A percentile compares a stretch with the other conserved stretches of the same genome.
Conservation (phyloP, 2,113 vertebrate genomes). For the Pelmatolapia mariae region DNA sequence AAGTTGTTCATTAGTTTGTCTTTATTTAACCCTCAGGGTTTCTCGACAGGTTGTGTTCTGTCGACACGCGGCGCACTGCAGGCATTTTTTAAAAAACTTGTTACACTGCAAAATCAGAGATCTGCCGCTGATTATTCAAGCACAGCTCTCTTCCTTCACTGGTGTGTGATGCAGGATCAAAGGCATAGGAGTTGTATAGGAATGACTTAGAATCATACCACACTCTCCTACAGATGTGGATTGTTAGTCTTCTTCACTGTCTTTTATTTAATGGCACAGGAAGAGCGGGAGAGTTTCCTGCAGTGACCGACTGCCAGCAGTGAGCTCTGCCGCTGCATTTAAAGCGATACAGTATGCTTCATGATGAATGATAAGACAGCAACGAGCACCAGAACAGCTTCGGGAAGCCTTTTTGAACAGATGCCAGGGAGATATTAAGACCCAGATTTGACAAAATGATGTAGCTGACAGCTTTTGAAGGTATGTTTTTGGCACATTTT, state of each 20-base stretch:
- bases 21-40: slow-evolving; percentile 1
- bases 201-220: not conserved
- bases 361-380: not conserved
- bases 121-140: not conserved
- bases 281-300: not conserved
- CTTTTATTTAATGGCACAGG: not conserved
- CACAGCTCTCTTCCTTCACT: not conserved
- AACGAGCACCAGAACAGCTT: not conserved
- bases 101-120: not conserved
- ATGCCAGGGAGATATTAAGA: not conserved
- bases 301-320: slow-evolving; percentile 1
- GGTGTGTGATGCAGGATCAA: not conserved
- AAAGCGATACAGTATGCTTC: not conserved
- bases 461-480: not conserved
- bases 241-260: slow-evolving; percentile 21
- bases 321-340: not conserved
- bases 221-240: not conserved
- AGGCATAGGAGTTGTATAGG: not conserved
- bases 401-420: not conserved
- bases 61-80: not conserved
- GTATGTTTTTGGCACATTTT: not conserved
- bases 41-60: not conserved
- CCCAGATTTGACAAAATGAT: not conserved
- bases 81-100: not conserved
- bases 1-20: not conserved